phyloP scores from a whole-genome alignment of 2,888 invertebrate species.

The Drosophila atripex region DNA sequence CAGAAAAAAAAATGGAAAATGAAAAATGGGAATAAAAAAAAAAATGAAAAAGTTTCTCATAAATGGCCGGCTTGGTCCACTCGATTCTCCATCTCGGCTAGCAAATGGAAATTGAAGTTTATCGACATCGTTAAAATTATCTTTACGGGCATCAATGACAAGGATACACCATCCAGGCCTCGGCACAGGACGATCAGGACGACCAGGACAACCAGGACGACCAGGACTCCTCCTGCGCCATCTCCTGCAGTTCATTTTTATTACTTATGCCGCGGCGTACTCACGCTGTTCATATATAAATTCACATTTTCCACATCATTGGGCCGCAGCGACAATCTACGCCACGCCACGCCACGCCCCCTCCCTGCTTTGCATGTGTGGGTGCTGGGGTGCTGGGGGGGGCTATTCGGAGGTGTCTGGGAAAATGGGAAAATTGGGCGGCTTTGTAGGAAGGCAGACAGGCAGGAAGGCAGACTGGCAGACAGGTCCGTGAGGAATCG shows the following conservation, averaged over 20 bases:
- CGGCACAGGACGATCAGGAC: slow-evolving; percentile 4
- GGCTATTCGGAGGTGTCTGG: neutral
- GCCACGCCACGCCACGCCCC: slow-evolving; percentile 45
- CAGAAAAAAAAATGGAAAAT: slow-evolving; percentile 13
- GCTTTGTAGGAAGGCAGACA: slow-evolving; percentile 15
- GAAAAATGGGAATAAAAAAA: slow-evolving; percentile 42
- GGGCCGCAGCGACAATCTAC: slow-evolving; percentile 44
- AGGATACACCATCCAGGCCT: slow-evolving; percentile 35
- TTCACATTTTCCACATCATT: slow-evolving; percentile 80
- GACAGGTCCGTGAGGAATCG: slow-evolving; percentile 35
- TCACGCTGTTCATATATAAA: slow-evolving; percentile 64
- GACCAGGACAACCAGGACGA: no score
- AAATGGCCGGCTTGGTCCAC: slow-evolving; percentile 25
- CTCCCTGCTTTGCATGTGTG: slow-evolving; percentile 66
- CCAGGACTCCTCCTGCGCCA: neutral
- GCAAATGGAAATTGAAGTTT: slow-evolving; percentile 78
- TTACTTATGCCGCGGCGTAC: slow-evolving; percentile 73
- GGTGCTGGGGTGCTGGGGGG: no score
- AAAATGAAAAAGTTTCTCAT: slow-evolving; percentile 28
- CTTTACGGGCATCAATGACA: slow-evolving; percentile 72
- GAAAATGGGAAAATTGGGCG: slow-evolving; percentile 26
- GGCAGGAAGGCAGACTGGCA: neutral
- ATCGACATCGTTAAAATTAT: slow-evolving; percentile 79
- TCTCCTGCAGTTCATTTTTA: slow-evolving; percentile 38
- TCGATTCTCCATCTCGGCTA: slow-evolving; percentile 9